phyloP scores from a whole-genome alignment of 2,113 vertebrate genomes.

The Brachyhypopomus gauderio region DNA sequence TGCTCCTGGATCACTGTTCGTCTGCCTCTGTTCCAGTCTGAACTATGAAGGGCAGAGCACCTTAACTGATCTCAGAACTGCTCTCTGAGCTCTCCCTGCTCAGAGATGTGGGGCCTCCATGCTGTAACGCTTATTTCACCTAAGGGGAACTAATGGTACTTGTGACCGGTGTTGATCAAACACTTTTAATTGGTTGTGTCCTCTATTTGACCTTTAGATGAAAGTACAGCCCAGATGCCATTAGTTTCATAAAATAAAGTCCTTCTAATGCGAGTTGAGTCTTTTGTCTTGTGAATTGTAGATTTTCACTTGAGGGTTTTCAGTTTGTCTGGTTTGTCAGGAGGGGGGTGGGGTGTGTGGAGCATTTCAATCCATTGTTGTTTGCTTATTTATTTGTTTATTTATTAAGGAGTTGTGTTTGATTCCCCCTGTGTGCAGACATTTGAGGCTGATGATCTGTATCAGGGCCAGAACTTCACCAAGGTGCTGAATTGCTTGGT shows the following conservation, averaged over 20 bases:
- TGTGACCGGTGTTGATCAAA: not conserved
- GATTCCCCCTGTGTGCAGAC: conserved; percentile 71
- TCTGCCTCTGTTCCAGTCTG: too few species aligned
- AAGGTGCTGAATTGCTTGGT: conserved; percentile 92
- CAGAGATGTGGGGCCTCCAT: too few species aligned
- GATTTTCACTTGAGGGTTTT: not conserved
- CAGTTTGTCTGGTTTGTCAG: not conserved
- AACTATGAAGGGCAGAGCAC: too few species aligned
- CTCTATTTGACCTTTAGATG: not conserved
- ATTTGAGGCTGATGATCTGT: conserved; percentile 93
- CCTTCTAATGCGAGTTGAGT: not conserved
- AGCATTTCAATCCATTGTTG: not conserved
- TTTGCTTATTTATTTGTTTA: conserved; percentile 20
- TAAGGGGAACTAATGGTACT: too few species aligned
- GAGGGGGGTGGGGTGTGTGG: too few species aligned
- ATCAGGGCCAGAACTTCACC: conserved; percentile 93
- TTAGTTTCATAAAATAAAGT: not conserved
- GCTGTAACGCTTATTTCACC: too few species aligned
- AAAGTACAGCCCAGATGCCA: not conserved
- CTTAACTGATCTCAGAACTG: not conserved
- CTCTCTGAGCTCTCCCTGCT: not conserved
- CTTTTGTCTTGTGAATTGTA: not conserved
- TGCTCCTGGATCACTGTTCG: too few species aligned
- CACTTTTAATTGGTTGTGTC: not conserved
- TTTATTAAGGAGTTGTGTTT: not conserved